These are phyloP conservation scores for Dreissena rostriformis DNA, from an alignment of 1,140 invertebrate species.

Conservation along the genomic window DNA sequence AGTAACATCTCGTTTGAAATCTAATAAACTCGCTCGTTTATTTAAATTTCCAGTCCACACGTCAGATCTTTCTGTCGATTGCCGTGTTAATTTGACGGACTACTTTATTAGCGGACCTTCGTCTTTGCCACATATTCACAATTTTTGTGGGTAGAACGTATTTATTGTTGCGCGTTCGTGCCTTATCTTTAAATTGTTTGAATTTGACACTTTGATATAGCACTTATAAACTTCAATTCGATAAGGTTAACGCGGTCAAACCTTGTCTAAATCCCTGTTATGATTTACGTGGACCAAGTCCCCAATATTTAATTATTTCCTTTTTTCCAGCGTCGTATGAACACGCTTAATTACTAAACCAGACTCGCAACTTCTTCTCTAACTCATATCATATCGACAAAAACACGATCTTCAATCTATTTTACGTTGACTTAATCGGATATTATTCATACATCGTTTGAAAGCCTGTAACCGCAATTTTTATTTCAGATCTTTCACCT, in stretches of 20 bases:
- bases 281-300: neutral
- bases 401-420: too few relatives aligned
- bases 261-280: neutral
- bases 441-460: too few relatives aligned
- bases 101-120: neutral
- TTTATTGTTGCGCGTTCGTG: neutral
- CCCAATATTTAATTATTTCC: neutral
- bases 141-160: too few relatives aligned
- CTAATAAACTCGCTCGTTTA: neutral
- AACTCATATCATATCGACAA: too few relatives aligned
- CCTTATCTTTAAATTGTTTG: slow-evolving; percentile 1
- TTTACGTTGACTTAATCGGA: too few relatives aligned
- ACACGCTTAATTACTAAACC: too few relatives aligned
- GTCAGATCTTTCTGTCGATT: neutral
- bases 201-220: slow-evolving; percentile 8
- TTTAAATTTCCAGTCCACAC: neutral
- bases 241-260: neutral
- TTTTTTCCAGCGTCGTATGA: neutral
- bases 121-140: neutral
- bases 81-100: neutral
- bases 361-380: too few relatives aligned
- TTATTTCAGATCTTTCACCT: too few relatives aligned
- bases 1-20: neutral
- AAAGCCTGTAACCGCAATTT: too few relatives aligned
- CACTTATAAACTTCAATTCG: neutral